Conservation (phyloP, 2,888 invertebrate species). For the Cephus runcator region DNA sequence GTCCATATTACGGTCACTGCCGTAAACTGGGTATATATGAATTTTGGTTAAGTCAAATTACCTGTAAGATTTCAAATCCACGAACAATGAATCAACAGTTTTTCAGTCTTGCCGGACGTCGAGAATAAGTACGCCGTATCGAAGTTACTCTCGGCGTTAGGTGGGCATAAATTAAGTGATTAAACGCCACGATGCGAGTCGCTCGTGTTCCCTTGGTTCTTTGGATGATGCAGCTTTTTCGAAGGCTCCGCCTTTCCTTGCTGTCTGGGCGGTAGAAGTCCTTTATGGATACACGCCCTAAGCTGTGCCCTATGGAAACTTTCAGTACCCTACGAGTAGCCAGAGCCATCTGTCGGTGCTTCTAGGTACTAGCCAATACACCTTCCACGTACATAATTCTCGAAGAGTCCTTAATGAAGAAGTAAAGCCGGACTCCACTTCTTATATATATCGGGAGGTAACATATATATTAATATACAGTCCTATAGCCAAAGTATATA, state of each 20-base stretch:
- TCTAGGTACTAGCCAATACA: neutral
- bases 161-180: constrained; percentile 1
- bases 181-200: neutral
- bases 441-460: neutral
- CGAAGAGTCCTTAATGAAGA: neutral
- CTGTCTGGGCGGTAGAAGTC: neutral
- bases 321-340: neutral
- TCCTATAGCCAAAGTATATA: neutral
- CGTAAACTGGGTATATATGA: neutral
- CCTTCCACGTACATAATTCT: neutral
- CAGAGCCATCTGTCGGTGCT: neutral
- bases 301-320: neutral
- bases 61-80: neutral
- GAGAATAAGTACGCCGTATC: neutral
- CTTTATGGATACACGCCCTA: neutral
- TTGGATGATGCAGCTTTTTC: neutral
- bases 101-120: neutral
- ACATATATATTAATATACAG: neutral
- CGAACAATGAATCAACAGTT: neutral
- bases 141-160: neutral
- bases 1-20: neutral
- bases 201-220: neutral
- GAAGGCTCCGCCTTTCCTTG: neutral
- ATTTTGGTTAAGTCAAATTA: too few species aligned
- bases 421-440: neutral